A percentile compares a stretch with the other conserved stretches of the same genome.
Conservation (phyloP, 2,888 invertebrate species). For the Minunthozetes semirufus region DNA sequence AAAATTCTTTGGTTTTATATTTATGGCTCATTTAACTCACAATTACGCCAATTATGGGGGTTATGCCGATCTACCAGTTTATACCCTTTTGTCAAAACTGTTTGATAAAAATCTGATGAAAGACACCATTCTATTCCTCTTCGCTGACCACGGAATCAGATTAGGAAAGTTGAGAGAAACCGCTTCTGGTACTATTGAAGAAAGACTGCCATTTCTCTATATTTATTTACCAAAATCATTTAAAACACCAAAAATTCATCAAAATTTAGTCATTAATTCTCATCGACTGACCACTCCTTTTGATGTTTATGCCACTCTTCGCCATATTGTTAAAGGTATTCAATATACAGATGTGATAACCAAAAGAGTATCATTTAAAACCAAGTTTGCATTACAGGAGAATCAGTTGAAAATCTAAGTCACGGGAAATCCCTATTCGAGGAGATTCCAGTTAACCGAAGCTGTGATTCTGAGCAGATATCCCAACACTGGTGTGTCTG, state of each 20-base stretch:
- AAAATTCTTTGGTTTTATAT: constrained; percentile 46
- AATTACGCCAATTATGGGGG: constrained; percentile 47
- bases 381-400: neutral
- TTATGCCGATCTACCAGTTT: constrained; percentile 46
- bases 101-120: constrained; percentile 56
- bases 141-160: constrained; percentile 85
- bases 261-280: constrained; percentile 45
- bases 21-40: constrained; percentile 48
- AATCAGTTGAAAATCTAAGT: neutral
- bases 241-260: constrained; percentile 39
- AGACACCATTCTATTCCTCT: constrained; percentile 60
- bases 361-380: neutral
- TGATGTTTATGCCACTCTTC: constrained; percentile 49
- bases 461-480: constrained; percentile 48
- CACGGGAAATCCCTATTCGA: constrained; percentile 46
- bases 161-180: constrained; percentile 76
- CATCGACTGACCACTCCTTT: constrained; percentile 49
- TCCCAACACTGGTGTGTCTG: constrained; percentile 49
- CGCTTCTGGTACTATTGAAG: constrained; percentile 53
- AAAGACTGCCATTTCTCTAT: constrained; percentile 49
- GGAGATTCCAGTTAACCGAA: constrained; percentile 46
- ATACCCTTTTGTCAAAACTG: constrained; percentile 55
- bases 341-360: neutral
- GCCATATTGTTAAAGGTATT: constrained; percentile 44
- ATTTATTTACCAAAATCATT: constrained; percentile 47